phyloP scores from a whole-genome alignment of 2,113 vertebrate genomes.

The Herpailurus yagouaroundi region DNA sequence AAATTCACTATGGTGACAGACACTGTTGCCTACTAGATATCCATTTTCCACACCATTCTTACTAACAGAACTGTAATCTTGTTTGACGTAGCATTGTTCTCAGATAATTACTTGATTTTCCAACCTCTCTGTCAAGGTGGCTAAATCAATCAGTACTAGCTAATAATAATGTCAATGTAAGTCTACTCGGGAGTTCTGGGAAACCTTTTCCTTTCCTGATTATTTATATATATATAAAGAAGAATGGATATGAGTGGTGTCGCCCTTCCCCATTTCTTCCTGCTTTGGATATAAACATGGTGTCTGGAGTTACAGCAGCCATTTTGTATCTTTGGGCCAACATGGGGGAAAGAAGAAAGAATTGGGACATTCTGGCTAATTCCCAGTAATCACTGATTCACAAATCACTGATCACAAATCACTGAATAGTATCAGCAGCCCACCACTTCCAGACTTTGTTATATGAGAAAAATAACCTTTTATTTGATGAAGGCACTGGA shows the following conservation, averaged over 20 bases:
- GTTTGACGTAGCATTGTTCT: neutral
- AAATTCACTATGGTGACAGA: neutral
- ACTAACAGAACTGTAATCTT: constrained; percentile 25
- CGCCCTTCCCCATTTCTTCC: neutral
- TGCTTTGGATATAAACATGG: neutral
- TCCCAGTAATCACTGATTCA: too few relatives aligned
- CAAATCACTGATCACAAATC: neutral
- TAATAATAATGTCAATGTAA: constrained; percentile 16
- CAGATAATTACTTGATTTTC: constrained; percentile 58
- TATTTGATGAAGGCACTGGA: constrained; percentile 34
- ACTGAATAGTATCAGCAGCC: neutral
- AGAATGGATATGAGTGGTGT: neutral
- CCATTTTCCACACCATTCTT: constrained; percentile 15
- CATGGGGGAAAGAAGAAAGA: neutral
- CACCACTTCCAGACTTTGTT: neutral
- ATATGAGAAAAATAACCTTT: constrained; percentile 19
- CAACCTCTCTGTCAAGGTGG: neutral
- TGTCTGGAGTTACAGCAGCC: neutral
- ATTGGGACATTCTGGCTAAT: neutral
- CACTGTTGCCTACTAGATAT: neutral
- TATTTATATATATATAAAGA: too few relatives aligned
- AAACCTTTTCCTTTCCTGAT: neutral
- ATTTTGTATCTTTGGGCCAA: neutral
- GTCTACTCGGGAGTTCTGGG: neutral
- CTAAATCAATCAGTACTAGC: neutral